These are phyloP conservation scores for Ophion costatus DNA, from an alignment of 2,888 invertebrate species.

Conservation along the genomic window DNA sequence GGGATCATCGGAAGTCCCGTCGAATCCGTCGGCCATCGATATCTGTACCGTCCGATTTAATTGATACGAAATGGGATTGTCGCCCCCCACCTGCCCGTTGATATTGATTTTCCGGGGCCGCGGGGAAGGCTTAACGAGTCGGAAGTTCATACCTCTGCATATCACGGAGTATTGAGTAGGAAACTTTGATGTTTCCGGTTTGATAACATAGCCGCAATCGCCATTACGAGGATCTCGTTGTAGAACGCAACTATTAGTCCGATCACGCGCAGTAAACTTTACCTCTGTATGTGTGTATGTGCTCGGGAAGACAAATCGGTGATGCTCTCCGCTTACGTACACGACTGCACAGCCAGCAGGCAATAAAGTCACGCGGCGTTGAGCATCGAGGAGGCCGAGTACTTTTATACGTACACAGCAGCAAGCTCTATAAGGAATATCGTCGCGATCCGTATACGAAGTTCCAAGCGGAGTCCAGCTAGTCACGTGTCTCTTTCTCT, in stretches of 20 bases:
- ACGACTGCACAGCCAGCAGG: background rate
- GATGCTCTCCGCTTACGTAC: conserved; percentile 46
- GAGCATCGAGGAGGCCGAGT: conserved; percentile 27
- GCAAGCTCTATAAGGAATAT: conserved; percentile 6
- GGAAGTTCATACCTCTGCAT: conserved; percentile 23
- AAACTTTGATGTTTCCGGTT: conserved; percentile 48
- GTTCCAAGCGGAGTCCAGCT: conserved; percentile 41
- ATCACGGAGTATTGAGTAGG: conserved; percentile 12
- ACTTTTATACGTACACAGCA: conserved; percentile 18
- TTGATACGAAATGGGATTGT: background rate
- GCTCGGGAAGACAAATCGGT: conserved; percentile 45
- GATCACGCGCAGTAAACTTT: conserved; percentile 48
- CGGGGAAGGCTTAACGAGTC: conserved; percentile 26
- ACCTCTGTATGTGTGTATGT: conserved; percentile 30
- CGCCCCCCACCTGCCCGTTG: background rate
- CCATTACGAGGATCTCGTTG: conserved; percentile 47
- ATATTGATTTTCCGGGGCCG: conserved; percentile 21
- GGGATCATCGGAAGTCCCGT: background rate
- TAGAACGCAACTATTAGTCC: conserved; percentile 42
- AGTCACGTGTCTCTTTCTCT: conserved; percentile 31
- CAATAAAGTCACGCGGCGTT: conserved; percentile 29
- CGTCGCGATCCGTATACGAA: conserved; percentile 19
- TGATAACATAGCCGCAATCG: conserved; percentile 36
- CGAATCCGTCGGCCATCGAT: conserved; percentile 4
- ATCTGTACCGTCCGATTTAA: background rate